Evolutionary conservation across 2,113 vertebrate genomes (phyloP).

Genomic region (Cisticola juncidis): DNA sequence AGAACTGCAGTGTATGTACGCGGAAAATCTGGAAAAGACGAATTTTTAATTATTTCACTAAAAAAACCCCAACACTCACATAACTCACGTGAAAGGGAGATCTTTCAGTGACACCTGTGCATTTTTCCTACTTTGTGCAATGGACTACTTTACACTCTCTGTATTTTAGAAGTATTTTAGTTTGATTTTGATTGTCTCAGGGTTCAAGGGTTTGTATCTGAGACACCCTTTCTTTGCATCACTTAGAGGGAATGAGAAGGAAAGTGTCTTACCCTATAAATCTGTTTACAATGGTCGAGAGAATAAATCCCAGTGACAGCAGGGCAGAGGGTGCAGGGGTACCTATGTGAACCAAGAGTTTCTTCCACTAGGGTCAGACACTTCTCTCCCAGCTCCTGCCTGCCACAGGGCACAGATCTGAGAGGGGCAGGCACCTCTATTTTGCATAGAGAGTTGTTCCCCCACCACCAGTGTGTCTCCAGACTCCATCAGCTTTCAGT

Average conservation of each 20-base stretch:
- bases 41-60: background rate
- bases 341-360: background rate
- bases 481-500: background rate
- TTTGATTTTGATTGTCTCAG: background rate
- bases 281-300: background rate
- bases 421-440: background rate
- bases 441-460: background rate
- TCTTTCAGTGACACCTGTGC: background rate
- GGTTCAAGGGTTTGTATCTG: background rate
- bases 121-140: background rate
- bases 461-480: background rate
- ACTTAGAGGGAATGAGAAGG: background rate
- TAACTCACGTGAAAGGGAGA: background rate
- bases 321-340: background rate
- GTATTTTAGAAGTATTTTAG: background rate
- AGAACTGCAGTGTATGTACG: background rate
- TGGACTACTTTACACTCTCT: background rate
- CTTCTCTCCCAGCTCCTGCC: background rate
- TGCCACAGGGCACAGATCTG: background rate
- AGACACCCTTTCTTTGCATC: background rate
- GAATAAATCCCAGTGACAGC: background rate
- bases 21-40: background rate
- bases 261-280: background rate
- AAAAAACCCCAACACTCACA: background rate
- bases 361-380: fast-evolving